Conservation (phyloP, 2,888 invertebrate genomes). For the Chloromyia formosa region DNA sequence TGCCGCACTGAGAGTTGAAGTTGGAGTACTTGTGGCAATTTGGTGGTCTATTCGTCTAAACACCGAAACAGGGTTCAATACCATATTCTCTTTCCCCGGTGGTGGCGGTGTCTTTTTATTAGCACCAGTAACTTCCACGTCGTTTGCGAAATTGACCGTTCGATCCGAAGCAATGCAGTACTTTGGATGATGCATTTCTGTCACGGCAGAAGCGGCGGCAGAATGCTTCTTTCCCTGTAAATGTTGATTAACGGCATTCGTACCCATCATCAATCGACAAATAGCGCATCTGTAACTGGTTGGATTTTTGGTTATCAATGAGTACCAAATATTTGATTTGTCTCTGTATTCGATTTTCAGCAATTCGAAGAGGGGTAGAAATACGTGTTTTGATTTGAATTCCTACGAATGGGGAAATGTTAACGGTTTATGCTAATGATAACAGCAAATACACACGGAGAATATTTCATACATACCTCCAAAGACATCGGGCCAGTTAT, state of each 20-base stretch:
- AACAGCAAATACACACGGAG: not conserved
- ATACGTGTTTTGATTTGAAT: slow-evolving; percentile 24
- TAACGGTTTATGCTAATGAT: not conserved
- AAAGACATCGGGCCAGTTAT: slow-evolving; percentile 10
- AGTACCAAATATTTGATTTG: slow-evolving; percentile 26
- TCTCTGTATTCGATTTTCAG: slow-evolving; percentile 44
- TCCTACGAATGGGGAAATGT: slow-evolving; percentile 9
- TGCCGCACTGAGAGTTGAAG: too few relatives aligned
- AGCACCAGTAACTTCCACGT: not conserved
- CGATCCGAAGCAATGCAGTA: slow-evolving; percentile 31
- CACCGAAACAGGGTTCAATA: slow-evolving; percentile 20
- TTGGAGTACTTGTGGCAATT: not conserved
- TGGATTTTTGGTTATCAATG: not conserved
- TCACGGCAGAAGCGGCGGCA: not conserved
- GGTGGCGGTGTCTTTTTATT: not conserved
- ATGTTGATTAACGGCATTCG: slow-evolving; percentile 36
- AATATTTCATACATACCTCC: slow-evolving; percentile 14
- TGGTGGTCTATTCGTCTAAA: not conserved
- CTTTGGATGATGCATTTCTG: slow-evolving; percentile 41
- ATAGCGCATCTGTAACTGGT: slow-evolving; percentile 38
- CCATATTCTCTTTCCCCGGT: slow-evolving; percentile 24
- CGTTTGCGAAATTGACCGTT: not conserved
- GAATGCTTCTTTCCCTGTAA: slow-evolving; percentile 40
- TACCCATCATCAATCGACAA: slow-evolving; percentile 35
- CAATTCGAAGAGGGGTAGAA: slow-evolving; percentile 34